A percentile compares a stretch with the other conserved stretches of the same genome.
These are phyloP conservation scores for Pelobates cultripes DNA, from an alignment of 2,797 vertebrate species.

Conservation along the genomic window DNA sequence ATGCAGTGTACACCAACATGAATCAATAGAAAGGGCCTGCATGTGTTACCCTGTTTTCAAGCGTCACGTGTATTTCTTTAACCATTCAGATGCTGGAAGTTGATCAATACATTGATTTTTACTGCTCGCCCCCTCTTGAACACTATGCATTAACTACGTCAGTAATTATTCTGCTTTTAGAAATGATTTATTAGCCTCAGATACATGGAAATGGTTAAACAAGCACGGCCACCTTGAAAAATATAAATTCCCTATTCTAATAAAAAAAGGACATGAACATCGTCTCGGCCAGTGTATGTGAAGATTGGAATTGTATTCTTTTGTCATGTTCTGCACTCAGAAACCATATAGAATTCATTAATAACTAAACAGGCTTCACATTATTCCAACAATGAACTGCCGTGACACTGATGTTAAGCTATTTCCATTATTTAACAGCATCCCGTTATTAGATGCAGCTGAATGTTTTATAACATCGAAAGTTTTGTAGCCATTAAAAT, in stretches of 20 bases:
- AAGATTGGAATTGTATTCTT: constrained; percentile 19
- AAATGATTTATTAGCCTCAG: constrained; percentile 4
- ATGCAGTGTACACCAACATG: constrained; percentile 24
- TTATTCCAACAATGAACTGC: constrained; percentile 6
- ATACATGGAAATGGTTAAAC: constrained; percentile 21
- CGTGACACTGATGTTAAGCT: neutral
- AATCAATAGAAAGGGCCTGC: constrained; percentile 24
- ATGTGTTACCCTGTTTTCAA: constrained; percentile 26
- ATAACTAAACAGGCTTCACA: constrained; percentile 36
- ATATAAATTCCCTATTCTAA: neutral
- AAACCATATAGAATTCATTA: constrained; percentile 29
- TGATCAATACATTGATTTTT: neutral
- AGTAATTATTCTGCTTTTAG: constrained; percentile 14
- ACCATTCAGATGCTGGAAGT: neutral
- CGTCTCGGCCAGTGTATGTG: constrained; percentile 15
- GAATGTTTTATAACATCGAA: constrained; percentile 37
- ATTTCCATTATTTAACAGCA: constrained; percentile 31
- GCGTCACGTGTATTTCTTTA: constrained; percentile 14
- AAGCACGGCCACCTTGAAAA: neutral
- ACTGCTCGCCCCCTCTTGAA: neutral
- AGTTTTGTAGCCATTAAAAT: constrained; percentile 3
- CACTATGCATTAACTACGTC: neutral
- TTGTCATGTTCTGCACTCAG: constrained; percentile 20
- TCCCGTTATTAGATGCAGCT: constrained; percentile 26
- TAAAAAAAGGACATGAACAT: constrained; percentile 10